phyloP scores from a whole-genome alignment of 2,113 vertebrate species.

The Anarhynchus alexandrinus region DNA sequence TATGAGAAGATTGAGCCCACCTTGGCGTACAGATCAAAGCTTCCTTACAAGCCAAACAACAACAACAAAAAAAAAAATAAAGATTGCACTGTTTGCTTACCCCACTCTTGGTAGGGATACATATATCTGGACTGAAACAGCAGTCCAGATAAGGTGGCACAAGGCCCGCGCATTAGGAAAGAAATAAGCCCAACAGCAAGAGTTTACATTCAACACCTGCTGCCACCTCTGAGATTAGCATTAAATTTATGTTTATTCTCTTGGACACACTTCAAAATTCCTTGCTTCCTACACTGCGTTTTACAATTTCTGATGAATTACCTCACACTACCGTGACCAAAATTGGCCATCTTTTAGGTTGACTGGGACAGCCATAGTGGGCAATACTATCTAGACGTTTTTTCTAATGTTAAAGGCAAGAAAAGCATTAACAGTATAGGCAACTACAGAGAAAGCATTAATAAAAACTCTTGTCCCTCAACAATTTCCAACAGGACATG shows the following conservation, averaged over 20 bases:
- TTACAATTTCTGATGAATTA: not conserved
- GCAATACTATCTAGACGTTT: not conserved
- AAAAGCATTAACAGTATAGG: not conserved
- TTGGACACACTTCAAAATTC: not conserved
- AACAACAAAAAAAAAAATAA: not conserved
- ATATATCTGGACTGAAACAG: not conserved
- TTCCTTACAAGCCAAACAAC: not conserved
- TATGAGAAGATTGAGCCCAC: not conserved
- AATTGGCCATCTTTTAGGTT: not conserved
- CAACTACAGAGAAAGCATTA: not conserved
- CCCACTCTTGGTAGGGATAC: not conserved
- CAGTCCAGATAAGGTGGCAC: not conserved
- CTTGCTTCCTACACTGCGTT: not conserved
- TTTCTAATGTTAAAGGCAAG: not conserved
- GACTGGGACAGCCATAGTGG: not conserved
- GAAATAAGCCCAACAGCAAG: not conserved
- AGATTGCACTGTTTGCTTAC: not conserved
- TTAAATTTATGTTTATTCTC: not conserved
- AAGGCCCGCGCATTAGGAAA: not conserved
- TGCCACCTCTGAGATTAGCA: not conserved
- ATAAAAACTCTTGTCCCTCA: not conserved
- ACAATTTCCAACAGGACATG: not conserved
- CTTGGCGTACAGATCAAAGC: not conserved
- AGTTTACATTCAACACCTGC: not conserved
- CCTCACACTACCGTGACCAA: not conserved